Evolutionary conservation across 2,113 vertebrate genomes (phyloP).

Genomic region (Erythrocercus mccallii): DNA sequence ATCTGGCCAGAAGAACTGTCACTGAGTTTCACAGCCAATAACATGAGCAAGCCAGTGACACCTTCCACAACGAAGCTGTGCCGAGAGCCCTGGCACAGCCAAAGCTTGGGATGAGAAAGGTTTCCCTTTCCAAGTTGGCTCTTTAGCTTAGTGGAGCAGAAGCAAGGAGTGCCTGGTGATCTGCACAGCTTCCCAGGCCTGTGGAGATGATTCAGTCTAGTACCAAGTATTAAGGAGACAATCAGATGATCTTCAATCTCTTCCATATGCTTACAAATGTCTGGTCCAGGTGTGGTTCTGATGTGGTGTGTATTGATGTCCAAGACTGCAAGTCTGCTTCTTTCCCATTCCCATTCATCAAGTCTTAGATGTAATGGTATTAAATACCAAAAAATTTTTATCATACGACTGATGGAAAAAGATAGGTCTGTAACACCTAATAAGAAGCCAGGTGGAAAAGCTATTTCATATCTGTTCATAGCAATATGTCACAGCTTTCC

Average conservation of each 20-base stretch:
- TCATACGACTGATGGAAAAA: neutral
- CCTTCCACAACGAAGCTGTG: neutral
- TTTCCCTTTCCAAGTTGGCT: neutral
- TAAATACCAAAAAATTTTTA: neutral
- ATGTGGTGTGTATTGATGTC: neutral
- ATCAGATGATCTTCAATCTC: neutral
- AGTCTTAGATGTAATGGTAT: neutral
- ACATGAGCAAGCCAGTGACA: neutral
- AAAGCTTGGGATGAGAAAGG: neutral
- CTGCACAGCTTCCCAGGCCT: neutral
- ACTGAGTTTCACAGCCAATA: constrained; percentile 32
- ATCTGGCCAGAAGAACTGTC: neutral
- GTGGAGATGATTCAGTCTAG: neutral
- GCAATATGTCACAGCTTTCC: neutral
- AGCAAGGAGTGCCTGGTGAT: neutral
- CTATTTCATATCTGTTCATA: constrained; percentile 12
- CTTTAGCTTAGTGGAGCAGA: neutral
- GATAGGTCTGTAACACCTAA: constrained; percentile 39
- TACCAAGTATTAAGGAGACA: neutral
- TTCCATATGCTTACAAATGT: neutral
- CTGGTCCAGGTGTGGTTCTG: constrained; percentile 9
- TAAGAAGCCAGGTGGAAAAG: constrained; percentile 43
- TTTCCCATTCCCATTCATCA: neutral
- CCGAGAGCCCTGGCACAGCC: neutral
- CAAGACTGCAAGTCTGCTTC: neutral